Evolutionary conservation across 2,888 invertebrate genomes (phyloP).

Genomic region (Drosophila mulleri): DNA sequence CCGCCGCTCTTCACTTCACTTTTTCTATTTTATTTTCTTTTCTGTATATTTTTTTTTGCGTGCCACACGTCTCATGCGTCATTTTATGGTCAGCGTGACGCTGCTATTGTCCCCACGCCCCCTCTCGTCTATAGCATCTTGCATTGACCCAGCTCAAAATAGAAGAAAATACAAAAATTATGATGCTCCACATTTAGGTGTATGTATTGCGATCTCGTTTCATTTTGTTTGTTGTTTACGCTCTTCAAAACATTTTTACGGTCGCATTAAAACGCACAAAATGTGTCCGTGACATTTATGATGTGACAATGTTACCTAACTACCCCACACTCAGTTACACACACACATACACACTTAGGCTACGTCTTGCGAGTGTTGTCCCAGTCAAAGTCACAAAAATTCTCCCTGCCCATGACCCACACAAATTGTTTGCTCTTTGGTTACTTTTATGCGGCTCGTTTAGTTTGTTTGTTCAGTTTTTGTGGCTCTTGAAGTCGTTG

Average conservation of each 20-base stretch:
- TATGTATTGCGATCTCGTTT: slow-evolving; percentile 44
- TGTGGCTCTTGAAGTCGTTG: slow-evolving; percentile 32
- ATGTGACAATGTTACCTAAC: slow-evolving; percentile 72
- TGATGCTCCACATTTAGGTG: slow-evolving; percentile 41
- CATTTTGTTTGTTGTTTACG: slow-evolving; percentile 67
- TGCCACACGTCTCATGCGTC: slow-evolving; percentile 45
- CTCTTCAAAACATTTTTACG: slow-evolving; percentile 70
- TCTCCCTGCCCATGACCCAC: slow-evolving; percentile 40
- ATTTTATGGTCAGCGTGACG: slow-evolving; percentile 63
- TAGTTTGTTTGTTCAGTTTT: slow-evolving; percentile 61
- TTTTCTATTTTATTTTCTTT: slow-evolving; percentile 1
- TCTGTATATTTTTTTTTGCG: not conserved
- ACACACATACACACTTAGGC: not conserved
- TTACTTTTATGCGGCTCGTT: slow-evolving; percentile 65
- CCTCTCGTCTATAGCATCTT: slow-evolving; percentile 15
- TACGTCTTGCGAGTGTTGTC: slow-evolving; percentile 12
- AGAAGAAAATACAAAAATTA: slow-evolving; percentile 3
- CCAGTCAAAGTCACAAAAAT: slow-evolving; percentile 39
- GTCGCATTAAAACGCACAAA: slow-evolving; percentile 69
- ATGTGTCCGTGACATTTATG: slow-evolving; percentile 81
- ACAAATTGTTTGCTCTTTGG: slow-evolving; percentile 66
- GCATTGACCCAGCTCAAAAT: slow-evolving; percentile 52
- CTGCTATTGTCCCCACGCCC: slow-evolving; percentile 17
- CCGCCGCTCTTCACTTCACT: slow-evolving; percentile 1
- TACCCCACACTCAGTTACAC: slow-evolving; percentile 11